A percentile compares a stretch with the other conserved stretches of the same genome.
phyloP scores from a whole-genome alignment of 1,140 invertebrate genomes.

The Papilio aristodemus region DNA sequence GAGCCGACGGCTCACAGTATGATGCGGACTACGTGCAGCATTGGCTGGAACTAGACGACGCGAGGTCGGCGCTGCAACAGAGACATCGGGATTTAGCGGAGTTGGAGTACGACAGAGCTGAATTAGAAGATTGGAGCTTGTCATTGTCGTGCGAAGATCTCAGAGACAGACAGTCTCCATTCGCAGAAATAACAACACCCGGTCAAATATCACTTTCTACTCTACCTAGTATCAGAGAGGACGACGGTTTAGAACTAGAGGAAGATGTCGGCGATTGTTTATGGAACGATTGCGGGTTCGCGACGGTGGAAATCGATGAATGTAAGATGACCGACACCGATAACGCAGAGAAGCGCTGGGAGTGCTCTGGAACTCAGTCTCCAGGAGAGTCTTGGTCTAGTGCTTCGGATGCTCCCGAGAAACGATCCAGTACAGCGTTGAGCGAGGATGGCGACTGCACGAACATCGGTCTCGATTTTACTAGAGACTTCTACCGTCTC shows the following conservation, averaged over 20 bases:
- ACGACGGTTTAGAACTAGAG: conserved; percentile 86
- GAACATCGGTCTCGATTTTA: conserved; percentile 87
- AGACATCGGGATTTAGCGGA: conserved; percentile 85
- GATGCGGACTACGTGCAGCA: conserved; percentile 88
- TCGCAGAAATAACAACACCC: conserved; percentile 77
- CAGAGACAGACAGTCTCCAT: conserved; percentile 78
- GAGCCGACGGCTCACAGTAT: conserved; percentile 83
- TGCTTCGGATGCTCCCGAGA: conserved; percentile 81
- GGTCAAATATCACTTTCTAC: conserved; percentile 83
- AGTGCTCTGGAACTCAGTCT: conserved; percentile 77
- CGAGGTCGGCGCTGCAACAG: conserved; percentile 83
- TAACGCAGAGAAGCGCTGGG: conserved; percentile 78
- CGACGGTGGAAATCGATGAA: conserved; percentile 73
- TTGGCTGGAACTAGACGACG: conserved; percentile 87
- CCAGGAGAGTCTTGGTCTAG: conserved; percentile 85
- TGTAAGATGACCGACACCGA: conserved; percentile 68
- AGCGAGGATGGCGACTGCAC: conserved; percentile 85
- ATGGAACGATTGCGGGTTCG: conserved; percentile 83
- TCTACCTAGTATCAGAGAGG: conserved; percentile 86
- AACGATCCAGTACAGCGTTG: conserved; percentile 85
- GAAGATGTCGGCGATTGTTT: conserved; percentile 87
- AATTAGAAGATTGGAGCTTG: conserved; percentile 90
- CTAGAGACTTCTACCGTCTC: conserved; percentile 87
- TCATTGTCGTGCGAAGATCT: conserved; percentile 86
- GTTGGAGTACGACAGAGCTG: conserved; percentile 87